Evolutionary conservation across 2,113 vertebrate species (phyloP), one percentile per base, ranked within the genome.

Genomic region (Lophura nycthemera): DNA sequence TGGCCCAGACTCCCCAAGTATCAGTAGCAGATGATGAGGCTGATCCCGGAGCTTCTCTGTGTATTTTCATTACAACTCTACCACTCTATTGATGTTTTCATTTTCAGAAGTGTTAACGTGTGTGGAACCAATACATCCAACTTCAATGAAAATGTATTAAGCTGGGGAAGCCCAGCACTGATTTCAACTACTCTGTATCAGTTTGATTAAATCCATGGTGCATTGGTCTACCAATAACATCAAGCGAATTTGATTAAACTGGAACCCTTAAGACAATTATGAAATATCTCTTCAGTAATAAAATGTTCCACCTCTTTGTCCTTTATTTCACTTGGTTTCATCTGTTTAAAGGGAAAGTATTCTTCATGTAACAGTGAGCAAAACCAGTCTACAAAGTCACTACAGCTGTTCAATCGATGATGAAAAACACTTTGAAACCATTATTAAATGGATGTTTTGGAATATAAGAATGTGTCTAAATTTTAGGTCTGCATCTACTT

Each of bases 151-250:
- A 94, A 96, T 94, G 91, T 97, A 97, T 96, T 96, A 92, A 47
- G 6, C 81, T 89, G 92, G 80, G 86, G 91, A 82, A 70, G 36
- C 63, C 87, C 17, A 57, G 92, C 50, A 82, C 25, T 86, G 71
- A 83, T 91, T 79, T 70, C 75, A 79, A 73, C 56, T 88, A 82
- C 95, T 91, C 38, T 86, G 72, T 92, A 42, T 95, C 61, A 70
- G 56, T 80, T 92, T 97, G 97, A 97, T 98, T 97, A 97, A 97
- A 96, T 92, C 93, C 93, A 84, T 77, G 15, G 69, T 91, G 90
- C 17, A 72, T 84, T 80, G 81, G 69, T 61, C 74, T 93, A 69
- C 75, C 76, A 80, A 47, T 64, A 88, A 92, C 27, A 61, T 83
- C 83, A 85, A 47, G 42, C 59, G 86, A 88, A 84, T 97, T 83